A percentile compares a stretch with the other conserved stretches of the same genome.
Evolutionary conservation across 2,113 vertebrate genomes (phyloP).

Genomic region (Tinamus guttatus): DNA sequence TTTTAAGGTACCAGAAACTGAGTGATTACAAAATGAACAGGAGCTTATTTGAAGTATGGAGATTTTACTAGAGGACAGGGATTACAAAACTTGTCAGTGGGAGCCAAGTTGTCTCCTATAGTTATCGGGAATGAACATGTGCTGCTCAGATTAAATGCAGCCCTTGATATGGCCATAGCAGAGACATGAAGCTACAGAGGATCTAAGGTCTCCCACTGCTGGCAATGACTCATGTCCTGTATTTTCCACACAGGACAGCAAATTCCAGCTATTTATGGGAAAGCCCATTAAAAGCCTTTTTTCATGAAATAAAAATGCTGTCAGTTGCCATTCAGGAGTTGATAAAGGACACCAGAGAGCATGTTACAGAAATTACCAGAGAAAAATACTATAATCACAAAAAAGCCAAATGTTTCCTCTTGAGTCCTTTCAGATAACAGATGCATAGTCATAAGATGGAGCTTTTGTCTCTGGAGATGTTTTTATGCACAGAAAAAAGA

Average conservation of each 20-base stretch:
- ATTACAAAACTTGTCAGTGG: not conserved
- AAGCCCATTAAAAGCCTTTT: constrained; percentile 61
- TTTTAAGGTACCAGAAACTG: not conserved
- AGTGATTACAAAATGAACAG: not conserved
- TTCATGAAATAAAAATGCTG: constrained; percentile 63
- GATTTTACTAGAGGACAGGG: not conserved
- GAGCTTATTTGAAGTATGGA: not conserved
- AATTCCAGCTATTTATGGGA: constrained; percentile 74
- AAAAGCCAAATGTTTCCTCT: constrained; percentile 38
- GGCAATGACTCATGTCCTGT: constrained; percentile 67
- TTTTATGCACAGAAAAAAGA: not conserved
- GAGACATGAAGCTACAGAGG: not conserved
- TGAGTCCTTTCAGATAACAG: constrained; percentile 33
- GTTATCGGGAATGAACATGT: constrained; percentile 1
- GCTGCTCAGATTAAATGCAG: not conserved
- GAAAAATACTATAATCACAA: constrained; percentile 60
- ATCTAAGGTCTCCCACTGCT: constrained; percentile 61
- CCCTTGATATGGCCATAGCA: constrained; percentile 25
- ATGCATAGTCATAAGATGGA: constrained; percentile 17
- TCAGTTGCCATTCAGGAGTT: constrained; percentile 61
- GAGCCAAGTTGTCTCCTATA: not conserved
- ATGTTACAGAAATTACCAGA: constrained; percentile 47
- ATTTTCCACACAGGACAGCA: constrained; percentile 62
- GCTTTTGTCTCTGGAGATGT: constrained; percentile 3
- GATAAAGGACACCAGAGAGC: constrained; percentile 54